A percentile compares a stretch with the other conserved stretches of the same genome.
phyloP scores from a whole-genome alignment of 1,140 invertebrate species.

The Drosophila eugracilis region DNA sequence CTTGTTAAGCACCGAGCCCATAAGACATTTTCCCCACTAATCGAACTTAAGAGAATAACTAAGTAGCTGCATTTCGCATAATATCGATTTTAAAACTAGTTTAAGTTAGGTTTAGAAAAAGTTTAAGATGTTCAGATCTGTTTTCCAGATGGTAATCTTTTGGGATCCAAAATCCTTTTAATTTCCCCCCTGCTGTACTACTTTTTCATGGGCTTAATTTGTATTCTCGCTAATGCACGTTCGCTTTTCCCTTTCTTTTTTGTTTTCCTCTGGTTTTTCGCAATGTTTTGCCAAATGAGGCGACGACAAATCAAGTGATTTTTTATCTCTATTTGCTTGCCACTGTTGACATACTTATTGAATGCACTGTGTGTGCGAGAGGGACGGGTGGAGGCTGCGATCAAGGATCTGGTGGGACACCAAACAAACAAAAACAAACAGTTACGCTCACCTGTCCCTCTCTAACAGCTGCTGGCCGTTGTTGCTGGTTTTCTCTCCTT shows the following conservation, averaged over 20 bases:
- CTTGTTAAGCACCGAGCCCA: no score
- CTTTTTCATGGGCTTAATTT: conserved; percentile 14
- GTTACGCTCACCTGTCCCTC: conserved; percentile 10
- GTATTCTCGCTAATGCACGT: conserved; percentile 3
- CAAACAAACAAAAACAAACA: conserved; percentile 8
- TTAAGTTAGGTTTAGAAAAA: no score
- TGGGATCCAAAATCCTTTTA: neutral
- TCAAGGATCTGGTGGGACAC: conserved; percentile 27
- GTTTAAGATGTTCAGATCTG: no score
- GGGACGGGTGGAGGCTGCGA: conserved; percentile 7
- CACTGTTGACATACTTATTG: conserved; percentile 70
- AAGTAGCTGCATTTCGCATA: no score
- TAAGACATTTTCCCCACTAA: no score
- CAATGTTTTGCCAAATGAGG: conserved; percentile 61
- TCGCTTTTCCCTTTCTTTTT: neutral
- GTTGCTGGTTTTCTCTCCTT: conserved; percentile 14
- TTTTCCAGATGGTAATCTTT: no score
- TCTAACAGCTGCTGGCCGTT: conserved; percentile 26
- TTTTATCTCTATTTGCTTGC: conserved; percentile 3
- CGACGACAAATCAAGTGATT: conserved; percentile 54
- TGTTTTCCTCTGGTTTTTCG: neutral
- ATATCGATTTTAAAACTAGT: no score
- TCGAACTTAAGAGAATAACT: no score
- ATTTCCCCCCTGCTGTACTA: neutral
- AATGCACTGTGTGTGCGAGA: conserved; percentile 39